Percentiles rank a stretch among this genome's conserved stretches.
Evolutionary conservation across 2,113 vertebrate genomes (phyloP).

Genomic region (Alligator sinensis): DNA sequence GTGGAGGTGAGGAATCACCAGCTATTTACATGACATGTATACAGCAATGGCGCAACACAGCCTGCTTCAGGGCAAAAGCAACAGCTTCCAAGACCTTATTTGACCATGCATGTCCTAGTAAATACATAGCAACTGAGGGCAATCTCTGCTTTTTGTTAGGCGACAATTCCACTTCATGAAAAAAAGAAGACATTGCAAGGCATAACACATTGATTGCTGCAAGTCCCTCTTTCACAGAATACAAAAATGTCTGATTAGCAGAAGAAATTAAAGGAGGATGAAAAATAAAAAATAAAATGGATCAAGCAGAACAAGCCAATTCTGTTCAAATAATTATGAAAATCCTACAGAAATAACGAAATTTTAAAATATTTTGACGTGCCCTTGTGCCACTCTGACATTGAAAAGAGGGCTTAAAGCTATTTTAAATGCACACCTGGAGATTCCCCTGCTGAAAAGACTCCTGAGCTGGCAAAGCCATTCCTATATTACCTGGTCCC

Average conservation of each 20-base stretch:
- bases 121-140: slow-evolving; percentile 1
- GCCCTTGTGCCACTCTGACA: not conserved
- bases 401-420: slow-evolving; percentile 8
- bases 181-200: slow-evolving; percentile 37
- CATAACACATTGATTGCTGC: slow-evolving; percentile 40
- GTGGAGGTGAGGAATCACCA: not conserved
- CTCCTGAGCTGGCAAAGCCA: not conserved
- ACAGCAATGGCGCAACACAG: not conserved
- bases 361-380: slow-evolving; percentile 46
- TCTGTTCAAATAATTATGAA: slow-evolving; percentile 29
- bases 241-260: slow-evolving; percentile 69
- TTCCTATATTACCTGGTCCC: not conserved
- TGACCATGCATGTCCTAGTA: slow-evolving; percentile 12
- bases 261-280: slow-evolving; percentile 6
- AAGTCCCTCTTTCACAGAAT: slow-evolving; percentile 30
- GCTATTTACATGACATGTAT: not conserved
- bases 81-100: slow-evolving; percentile 26
- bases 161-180: slow-evolving; percentile 26
- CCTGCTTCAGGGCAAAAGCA: not conserved
- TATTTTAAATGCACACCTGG: not conserved
- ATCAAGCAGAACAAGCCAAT: slow-evolving; percentile 34
- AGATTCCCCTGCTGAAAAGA: not conserved
- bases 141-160: slow-evolving; percentile 54
- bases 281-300: slow-evolving; percentile 53
- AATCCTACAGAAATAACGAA: slow-evolving; percentile 40